These are phyloP conservation scores for Rhinichthys osculus DNA, from an alignment of 2,797 vertebrate species.

Conservation along the genomic window DNA sequence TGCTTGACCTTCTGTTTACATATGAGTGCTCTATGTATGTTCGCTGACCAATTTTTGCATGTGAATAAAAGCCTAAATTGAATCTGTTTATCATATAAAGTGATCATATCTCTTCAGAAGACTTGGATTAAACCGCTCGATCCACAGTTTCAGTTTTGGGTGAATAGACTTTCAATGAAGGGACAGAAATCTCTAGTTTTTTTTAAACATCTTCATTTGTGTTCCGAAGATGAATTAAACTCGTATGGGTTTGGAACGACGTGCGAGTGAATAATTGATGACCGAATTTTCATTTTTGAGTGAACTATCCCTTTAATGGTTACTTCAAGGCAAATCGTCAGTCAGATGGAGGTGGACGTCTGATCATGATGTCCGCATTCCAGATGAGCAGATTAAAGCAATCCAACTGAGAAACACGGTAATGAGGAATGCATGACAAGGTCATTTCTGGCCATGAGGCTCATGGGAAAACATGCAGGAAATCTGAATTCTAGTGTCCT, in stretches of 20 bases:
- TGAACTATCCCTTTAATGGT: neutral
- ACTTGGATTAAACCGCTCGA: neutral
- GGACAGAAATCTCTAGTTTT: neutral
- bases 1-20: neutral
- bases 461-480: neutral
- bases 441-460: neutral
- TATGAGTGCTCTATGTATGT: neutral
- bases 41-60: neutral
- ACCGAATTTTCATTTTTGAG: neutral
- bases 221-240: neutral
- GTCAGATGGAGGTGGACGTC: neutral
- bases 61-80: neutral
- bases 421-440: slow-evolving; percentile 1
- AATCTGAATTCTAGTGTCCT: neutral
- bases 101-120: neutral
- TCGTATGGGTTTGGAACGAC: neutral
- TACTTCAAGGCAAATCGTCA: neutral
- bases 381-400: slow-evolving; percentile 23
- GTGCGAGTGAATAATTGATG: neutral
- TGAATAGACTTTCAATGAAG: neutral
- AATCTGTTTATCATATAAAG: neutral
- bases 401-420: neutral
- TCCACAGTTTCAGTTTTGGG: neutral
- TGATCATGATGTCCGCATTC: slow-evolving; percentile 13
- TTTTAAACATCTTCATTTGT: neutral